Percentiles rank a stretch among this genome's conserved stretches.
These are phyloP conservation scores for Sialia sialis DNA, from an alignment of 2,113 vertebrate genomes.

Conservation along the genomic window DNA sequence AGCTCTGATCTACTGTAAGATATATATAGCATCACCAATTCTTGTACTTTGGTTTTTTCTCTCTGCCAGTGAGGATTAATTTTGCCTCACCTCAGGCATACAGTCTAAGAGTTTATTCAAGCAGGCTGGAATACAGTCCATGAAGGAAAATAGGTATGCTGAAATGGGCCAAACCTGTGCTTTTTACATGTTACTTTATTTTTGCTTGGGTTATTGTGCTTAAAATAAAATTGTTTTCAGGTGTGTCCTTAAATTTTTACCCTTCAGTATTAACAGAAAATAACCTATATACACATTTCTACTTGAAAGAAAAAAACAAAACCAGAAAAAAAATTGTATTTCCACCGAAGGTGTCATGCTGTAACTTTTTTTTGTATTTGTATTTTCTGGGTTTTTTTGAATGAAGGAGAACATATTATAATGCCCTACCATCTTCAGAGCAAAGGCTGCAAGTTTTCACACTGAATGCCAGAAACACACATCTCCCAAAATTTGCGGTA, in stretches of 20 bases:
- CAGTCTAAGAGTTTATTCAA: neutral
- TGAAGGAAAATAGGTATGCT: neutral
- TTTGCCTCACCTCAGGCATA: neutral
- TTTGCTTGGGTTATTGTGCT: neutral
- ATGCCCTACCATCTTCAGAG: neutral
- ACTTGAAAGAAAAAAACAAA: neutral
- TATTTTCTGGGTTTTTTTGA: neutral
- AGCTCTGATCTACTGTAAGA: neutral
- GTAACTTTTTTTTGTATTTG: neutral
- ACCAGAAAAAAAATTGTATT: neutral
- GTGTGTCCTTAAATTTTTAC: neutral
- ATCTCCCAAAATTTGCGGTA: neutral
- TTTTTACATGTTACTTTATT: neutral
- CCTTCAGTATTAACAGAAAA: neutral
- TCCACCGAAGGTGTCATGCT: neutral
- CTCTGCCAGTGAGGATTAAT: neutral
- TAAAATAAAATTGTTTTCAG: neutral
- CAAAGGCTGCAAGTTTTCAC: neutral
- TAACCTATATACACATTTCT: neutral
- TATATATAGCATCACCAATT: neutral
- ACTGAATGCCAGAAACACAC: neutral
- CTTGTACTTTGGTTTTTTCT: neutral
- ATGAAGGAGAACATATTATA: neutral
- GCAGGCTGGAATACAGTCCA: neutral
- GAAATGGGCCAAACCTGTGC: neutral